These are phyloP conservation scores for Aricia artaxerxes DNA, from an alignment of 2,888 invertebrate genomes.

Conservation along the genomic window DNA sequence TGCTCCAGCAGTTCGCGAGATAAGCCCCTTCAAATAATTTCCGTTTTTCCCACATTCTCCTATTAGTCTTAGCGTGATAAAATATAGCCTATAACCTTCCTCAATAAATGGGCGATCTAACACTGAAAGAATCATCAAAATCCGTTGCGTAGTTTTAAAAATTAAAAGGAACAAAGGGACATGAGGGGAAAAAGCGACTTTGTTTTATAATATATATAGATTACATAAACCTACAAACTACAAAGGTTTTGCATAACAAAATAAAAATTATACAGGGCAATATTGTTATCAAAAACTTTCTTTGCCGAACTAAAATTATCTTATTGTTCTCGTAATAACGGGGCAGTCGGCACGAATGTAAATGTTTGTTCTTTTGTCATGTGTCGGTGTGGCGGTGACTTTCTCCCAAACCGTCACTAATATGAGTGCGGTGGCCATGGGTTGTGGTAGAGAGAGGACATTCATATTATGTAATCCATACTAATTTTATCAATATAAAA, in stretches of 20 bases:
- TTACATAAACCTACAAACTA: neutral
- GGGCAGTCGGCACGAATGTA: neutral
- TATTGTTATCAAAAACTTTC: neutral
- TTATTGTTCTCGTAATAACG: neutral
- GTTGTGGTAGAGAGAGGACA: neutral
- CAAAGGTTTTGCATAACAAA: neutral
- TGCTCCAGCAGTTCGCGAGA: too few species aligned
- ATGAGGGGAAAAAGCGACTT: too few species aligned
- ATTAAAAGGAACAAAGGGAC: too few species aligned
- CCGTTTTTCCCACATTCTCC: too few species aligned
- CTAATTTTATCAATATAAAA: too few species aligned
- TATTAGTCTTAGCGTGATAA: too few species aligned
- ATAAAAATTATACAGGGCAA: neutral
- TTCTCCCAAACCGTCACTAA: conserved; percentile 3
- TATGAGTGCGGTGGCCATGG: neutral
- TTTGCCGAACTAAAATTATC: neutral
- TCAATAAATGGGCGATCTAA: too few species aligned
- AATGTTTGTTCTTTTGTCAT: neutral
- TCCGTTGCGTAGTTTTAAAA: too few species aligned
- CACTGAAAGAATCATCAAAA: too few species aligned
- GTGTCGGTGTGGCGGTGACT: neutral
- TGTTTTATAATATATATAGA: too few species aligned
- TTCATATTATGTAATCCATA: neutral
- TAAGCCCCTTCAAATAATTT: too few species aligned
- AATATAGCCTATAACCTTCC: too few species aligned